These are phyloP conservation scores for Ondatra zibethicus DNA, from an alignment of 2,113 vertebrate species.

Conservation along the genomic window DNA sequence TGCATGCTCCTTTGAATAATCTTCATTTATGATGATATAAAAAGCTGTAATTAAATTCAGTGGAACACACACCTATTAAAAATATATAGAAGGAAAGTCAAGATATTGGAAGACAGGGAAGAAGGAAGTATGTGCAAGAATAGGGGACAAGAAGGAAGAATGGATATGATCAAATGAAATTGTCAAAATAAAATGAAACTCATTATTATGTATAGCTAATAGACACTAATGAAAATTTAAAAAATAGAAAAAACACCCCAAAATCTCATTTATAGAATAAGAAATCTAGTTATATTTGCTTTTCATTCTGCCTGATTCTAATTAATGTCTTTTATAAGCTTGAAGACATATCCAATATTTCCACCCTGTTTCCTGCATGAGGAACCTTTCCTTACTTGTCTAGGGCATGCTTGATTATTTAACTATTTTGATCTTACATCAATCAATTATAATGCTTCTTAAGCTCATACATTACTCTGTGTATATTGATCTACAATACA, in stretches of 20 bases:
- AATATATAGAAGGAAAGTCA: neutral
- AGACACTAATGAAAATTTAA: neutral
- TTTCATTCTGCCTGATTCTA: constrained; percentile 1
- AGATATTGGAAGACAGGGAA: neutral
- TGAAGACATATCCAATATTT: neutral
- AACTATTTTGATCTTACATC: constrained; percentile 3
- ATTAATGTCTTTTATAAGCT: neutral
- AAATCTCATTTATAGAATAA: constrained; percentile 23
- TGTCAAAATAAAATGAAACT: neutral
- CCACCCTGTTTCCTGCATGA: neutral
- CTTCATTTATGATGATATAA: neutral
- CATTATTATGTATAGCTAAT: neutral
- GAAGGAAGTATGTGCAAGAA: neutral
- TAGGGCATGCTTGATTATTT: neutral
- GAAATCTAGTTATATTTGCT: neutral
- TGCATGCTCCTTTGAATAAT: too few species aligned
- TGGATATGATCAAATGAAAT: neutral
- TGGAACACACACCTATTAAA: neutral
- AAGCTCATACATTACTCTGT: neutral
- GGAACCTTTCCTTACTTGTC: neutral
- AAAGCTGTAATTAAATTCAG: neutral
- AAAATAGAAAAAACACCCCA: neutral
- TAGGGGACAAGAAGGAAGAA: neutral
- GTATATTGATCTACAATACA: neutral
- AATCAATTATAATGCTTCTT: constrained; percentile 2